These are phyloP conservation scores for Malurus alboscapulatus DNA, from an alignment of 2,113 vertebrate genomes.

Conservation along the genomic window DNA sequence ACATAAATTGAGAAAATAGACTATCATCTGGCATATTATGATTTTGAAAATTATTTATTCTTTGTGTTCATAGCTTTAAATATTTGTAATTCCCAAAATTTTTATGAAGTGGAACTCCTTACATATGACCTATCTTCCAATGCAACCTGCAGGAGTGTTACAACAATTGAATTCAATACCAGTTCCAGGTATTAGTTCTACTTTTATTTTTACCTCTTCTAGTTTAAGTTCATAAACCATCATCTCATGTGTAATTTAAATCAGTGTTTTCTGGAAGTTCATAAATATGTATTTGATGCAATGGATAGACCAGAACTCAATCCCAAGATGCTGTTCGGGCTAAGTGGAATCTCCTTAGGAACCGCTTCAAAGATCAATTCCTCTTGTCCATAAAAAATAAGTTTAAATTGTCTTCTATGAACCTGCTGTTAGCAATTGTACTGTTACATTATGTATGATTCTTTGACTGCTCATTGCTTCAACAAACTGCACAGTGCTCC, in stretches of 20 bases:
- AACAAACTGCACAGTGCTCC: constrained; percentile 64
- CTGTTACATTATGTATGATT: constrained; percentile 78
- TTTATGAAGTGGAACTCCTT: neutral
- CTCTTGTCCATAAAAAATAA: constrained; percentile 70
- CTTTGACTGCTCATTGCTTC: constrained; percentile 67
- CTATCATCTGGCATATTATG: neutral
- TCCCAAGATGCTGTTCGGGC: constrained; percentile 69
- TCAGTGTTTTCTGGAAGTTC: constrained; percentile 40
- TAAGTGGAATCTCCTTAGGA: constrained; percentile 73
- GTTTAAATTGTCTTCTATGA: constrained; percentile 65
- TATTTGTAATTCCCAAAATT: neutral
- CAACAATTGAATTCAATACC: neutral
- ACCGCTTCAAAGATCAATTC: constrained; percentile 73
- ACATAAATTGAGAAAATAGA: neutral
- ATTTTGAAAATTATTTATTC: neutral
- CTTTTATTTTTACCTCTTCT: constrained; percentile 3
- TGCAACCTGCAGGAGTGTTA: neutral
- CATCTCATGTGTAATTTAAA: constrained; percentile 55
- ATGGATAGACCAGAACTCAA: constrained; percentile 51
- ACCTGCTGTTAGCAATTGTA: constrained; percentile 70
- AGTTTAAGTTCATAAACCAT: constrained; percentile 20
- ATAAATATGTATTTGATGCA: constrained; percentile 62
- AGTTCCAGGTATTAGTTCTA: neutral
- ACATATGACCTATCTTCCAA: neutral
- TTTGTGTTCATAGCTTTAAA: neutral